A percentile compares a stretch with the other conserved stretches of the same genome.
Conservation (phyloP, 2,888 invertebrate genomes). For the Patella depressa region DNA sequence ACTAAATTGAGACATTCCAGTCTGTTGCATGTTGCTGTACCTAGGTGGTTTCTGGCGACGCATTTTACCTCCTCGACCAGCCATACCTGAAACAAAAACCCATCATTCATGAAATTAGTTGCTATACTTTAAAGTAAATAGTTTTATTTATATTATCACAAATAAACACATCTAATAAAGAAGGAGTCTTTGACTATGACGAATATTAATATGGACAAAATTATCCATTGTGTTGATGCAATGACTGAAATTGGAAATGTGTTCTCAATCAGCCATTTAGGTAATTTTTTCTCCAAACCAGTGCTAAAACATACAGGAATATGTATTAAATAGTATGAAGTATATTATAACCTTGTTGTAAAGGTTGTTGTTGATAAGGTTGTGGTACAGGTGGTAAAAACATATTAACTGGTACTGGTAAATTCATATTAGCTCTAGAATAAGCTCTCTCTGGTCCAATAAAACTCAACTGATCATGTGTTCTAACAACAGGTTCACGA, state of each 20-base stretch:
- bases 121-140: no score
- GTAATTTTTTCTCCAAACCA: no score
- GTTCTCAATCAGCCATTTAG: no score
- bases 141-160: no score
- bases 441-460: slow-evolving; percentile 83
- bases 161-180: no score
- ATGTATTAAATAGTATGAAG: no score
- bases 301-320: no score
- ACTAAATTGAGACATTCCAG: slow-evolving; percentile 41
- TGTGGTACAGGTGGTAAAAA: slow-evolving; percentile 84
- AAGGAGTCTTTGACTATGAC: no score
- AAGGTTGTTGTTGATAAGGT: slow-evolving; percentile 45
- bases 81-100: neutral
- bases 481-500: slow-evolving; percentile 72
- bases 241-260: no score
- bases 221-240: no score
- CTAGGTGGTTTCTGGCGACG: slow-evolving; percentile 70
- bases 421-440: slow-evolving; percentile 77
- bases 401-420: slow-evolving; percentile 95
- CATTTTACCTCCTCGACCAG: slow-evolving; percentile 35
- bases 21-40: slow-evolving; percentile 67
- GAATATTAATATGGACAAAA: no score
- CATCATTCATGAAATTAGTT: no score
- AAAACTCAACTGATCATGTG: slow-evolving; percentile 90
- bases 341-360: slow-evolving; percentile 30